A percentile compares a stretch with the other conserved stretches of the same genome.
These are phyloP conservation scores for Stenchaetothrips biformis DNA, from an alignment of 2,888 invertebrate genomes.

Conservation along the genomic window DNA sequence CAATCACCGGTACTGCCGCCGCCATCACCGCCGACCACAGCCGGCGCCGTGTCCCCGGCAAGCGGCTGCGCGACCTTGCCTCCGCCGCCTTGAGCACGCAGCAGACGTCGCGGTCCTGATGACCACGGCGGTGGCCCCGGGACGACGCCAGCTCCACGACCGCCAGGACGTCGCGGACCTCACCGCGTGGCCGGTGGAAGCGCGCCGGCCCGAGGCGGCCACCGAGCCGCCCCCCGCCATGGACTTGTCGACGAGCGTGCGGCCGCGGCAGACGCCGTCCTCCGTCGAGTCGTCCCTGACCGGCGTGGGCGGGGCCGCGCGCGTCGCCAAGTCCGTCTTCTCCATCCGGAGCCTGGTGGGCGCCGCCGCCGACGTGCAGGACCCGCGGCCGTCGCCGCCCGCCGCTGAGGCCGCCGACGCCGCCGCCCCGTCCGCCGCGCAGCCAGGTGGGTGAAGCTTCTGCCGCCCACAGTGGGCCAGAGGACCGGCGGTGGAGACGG, in stretches of 20 bases:
- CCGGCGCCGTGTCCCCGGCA: neutral
- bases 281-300: neutral
- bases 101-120: neutral
- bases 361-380: slow-evolving; percentile 48
- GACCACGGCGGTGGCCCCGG: neutral
- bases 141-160: neutral
- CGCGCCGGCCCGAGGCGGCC: neutral
- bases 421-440: neutral
- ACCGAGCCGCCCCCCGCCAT: neutral
- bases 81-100: neutral
- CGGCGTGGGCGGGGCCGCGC: slow-evolving; percentile 31
- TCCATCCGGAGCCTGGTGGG: slow-evolving; percentile 56
- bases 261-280: neutral
- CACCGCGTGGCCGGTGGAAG: no score
- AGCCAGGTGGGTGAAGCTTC: neutral
- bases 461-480: neutral
- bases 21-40: neutral
- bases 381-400: neutral
- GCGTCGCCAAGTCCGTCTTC: slow-evolving; percentile 56
- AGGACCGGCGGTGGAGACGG: no score
- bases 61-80: neutral
- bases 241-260: slow-evolving; percentile 13
- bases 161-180: neutral
- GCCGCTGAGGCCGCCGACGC: neutral
- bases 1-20: neutral